These are phyloP conservation scores for Stegophylla sp. DNA, from an alignment of 2,888 invertebrate genomes.

Conservation along the genomic window DNA sequence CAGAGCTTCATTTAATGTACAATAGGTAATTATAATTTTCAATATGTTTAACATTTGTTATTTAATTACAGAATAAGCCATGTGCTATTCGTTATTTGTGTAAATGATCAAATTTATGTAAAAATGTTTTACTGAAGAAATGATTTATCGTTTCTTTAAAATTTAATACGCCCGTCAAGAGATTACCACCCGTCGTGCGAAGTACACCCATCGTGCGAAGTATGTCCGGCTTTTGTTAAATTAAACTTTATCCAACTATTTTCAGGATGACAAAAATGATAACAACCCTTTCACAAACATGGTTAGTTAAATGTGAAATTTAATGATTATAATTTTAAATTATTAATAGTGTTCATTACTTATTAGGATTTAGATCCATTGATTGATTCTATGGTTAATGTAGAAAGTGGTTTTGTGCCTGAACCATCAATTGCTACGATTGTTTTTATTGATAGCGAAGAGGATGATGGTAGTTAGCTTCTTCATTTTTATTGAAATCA, in stretches of 20 bases:
- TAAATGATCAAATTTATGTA: no score
- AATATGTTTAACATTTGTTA: no score
- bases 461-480: slow-evolving; percentile 23
- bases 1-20: no score
- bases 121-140: no score
- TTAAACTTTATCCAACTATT: neutral
- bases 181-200: no score
- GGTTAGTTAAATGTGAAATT: slow-evolving; percentile 5
- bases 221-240: no score
- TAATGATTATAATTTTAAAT: neutral
- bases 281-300: neutral
- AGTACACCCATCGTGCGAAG: no score
- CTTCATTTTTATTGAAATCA: neutral
- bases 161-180: no score
- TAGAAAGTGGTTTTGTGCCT: slow-evolving; percentile 31
- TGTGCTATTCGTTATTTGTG: no score
- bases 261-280: slow-evolving; percentile 15
- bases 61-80: no score
- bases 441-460: slow-evolving; percentile 42
- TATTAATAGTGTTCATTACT: neutral
- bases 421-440: slow-evolving; percentile 30
- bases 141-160: no score
- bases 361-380: slow-evolving; percentile 27
- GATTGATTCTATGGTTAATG: slow-evolving; percentile 10
- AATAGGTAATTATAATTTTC: no score